phyloP scores from a whole-genome alignment of 2,797 vertebrate species.

The Phataginus tricuspis region DNA sequence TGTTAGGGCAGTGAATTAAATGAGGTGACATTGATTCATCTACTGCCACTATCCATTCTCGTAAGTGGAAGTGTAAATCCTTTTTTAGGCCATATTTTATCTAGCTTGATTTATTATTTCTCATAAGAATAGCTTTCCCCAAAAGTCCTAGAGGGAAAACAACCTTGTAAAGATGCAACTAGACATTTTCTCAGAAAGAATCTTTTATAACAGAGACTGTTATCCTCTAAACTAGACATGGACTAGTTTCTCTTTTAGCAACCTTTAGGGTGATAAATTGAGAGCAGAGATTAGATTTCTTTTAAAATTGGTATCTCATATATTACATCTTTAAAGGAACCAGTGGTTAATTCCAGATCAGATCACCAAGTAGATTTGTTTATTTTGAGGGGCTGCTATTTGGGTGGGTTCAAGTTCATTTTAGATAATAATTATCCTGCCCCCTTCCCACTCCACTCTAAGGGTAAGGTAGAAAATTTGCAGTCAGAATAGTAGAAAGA shows the following conservation, averaged over 20 bases:
- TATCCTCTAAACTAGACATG: slow-evolving; percentile 7
- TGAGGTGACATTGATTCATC: slow-evolving; percentile 70
- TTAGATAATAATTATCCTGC: background rate
- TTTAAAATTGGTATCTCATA: background rate
- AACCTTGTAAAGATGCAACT: slow-evolving; percentile 49
- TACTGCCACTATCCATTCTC: slow-evolving; percentile 63
- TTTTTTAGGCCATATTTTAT: slow-evolving; percentile 64
- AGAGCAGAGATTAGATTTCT: slow-evolving; percentile 32
- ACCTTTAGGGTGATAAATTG: slow-evolving; percentile 39
- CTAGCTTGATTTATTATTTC: slow-evolving; percentile 77
- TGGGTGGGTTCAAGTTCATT: slow-evolving; percentile 9
- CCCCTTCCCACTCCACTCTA: background rate
- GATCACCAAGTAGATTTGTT: background rate
- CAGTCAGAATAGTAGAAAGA: background rate
- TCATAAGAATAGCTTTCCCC: slow-evolving; percentile 58
- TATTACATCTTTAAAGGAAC: slow-evolving; percentile 6
- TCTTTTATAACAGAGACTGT: slow-evolving; percentile 28
- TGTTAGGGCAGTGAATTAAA: slow-evolving; percentile 68
- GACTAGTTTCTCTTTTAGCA: slow-evolving; percentile 8
- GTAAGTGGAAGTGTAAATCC: slow-evolving; percentile 63
- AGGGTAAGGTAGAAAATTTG: background rate
- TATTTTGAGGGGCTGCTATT: slow-evolving; percentile 14
- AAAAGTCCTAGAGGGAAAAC: slow-evolving; percentile 60
- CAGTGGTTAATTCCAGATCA: background rate
- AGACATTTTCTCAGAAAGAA: slow-evolving; percentile 60